These are phyloP conservation scores for Rhyacichthys aspro DNA, from an alignment of 2,797 vertebrate genomes.

Conservation along the genomic window DNA sequence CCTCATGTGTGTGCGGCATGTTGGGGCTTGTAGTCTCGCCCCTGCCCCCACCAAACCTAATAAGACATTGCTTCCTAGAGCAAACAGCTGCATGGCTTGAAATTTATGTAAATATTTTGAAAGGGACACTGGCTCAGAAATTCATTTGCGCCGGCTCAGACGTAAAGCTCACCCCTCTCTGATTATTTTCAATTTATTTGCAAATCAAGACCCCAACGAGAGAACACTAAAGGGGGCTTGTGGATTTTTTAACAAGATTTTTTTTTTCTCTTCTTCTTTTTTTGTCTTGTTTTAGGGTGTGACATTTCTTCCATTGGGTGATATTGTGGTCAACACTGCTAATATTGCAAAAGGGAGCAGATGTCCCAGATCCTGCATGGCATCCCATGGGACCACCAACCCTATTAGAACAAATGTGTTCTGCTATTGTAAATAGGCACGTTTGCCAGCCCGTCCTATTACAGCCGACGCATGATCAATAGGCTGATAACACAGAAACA, in stretches of 20 bases:
- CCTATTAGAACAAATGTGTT: conserved; percentile 99
- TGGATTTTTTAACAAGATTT: conserved; percentile 70
- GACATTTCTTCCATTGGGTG: conserved; percentile 39
- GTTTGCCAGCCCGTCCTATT: conserved; percentile 99
- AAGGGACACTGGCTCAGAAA: conserved; percentile 96
- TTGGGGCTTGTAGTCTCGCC: conserved; percentile 36
- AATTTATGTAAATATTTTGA: conserved; percentile 99
- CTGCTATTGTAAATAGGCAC: conserved; percentile 99
- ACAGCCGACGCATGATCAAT: conserved; percentile 99
- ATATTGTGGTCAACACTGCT: conserved; percentile 83
- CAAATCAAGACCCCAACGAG: conserved; percentile 94
- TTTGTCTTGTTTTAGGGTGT: conserved; percentile 12
- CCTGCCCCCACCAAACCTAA: conserved; percentile 74
- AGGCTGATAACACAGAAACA: conserved; percentile 99
- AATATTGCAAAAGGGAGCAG: conserved; percentile 88
- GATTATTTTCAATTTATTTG: conserved; percentile 99
- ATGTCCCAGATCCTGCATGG: conserved; percentile 94
- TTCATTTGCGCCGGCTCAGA: conserved; percentile 93
- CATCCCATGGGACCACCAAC: conserved; percentile 92
- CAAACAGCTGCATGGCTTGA: conserved; percentile 97
- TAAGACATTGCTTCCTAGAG: conserved; percentile 95
- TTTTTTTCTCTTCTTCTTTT: neutral
- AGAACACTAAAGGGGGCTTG: conserved; percentile 88
- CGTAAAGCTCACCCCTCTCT: conserved; percentile 89
- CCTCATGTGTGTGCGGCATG: conserved; percentile 34